phyloP scores from a whole-genome alignment of 2,888 invertebrate genomes.

The Leucania comma region DNA sequence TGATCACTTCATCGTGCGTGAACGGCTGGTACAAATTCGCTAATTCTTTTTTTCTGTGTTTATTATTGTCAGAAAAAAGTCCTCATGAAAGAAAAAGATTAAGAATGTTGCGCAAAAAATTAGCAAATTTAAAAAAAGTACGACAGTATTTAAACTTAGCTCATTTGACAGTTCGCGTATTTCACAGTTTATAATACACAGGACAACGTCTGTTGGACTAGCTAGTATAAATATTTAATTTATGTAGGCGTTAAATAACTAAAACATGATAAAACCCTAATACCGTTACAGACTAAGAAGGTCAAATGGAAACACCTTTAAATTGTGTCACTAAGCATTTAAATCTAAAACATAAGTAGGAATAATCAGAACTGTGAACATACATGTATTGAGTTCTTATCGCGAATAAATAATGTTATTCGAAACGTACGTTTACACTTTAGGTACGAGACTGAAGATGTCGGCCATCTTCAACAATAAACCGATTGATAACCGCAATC shows the following conservation, averaged over 20 bases:
- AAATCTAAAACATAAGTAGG: constrained; percentile 51
- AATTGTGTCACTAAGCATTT: constrained; percentile 24
- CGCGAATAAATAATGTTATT: constrained; percentile 71
- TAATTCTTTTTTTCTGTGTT: too few species aligned
- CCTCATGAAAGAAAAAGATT: too few species aligned
- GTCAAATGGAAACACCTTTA: constrained; percentile 31
- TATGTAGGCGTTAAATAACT: neutral
- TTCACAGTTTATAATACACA: too few species aligned
- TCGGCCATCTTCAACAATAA: constrained; percentile 45
- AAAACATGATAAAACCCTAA: constrained; percentile 16
- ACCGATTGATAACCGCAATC: constrained; percentile 55
- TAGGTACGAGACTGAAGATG: constrained; percentile 32
- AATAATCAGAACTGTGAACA: constrained; percentile 37
- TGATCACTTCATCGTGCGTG: too few species aligned
- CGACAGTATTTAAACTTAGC: too few species aligned
- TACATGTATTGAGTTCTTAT: constrained; percentile 63
- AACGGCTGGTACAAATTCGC: too few species aligned
- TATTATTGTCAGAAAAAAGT: too few species aligned
- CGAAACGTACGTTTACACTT: constrained; percentile 49
- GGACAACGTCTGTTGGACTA: too few species aligned
- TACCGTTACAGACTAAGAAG: constrained; percentile 35
- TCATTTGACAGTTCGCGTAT: too few species aligned
- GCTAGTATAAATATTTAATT: too few species aligned
- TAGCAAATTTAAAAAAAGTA: too few species aligned
- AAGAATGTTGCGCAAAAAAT: too few species aligned